Conservation (phyloP, 2,888 invertebrate species). For the Eumerus sabulonum region DNA sequence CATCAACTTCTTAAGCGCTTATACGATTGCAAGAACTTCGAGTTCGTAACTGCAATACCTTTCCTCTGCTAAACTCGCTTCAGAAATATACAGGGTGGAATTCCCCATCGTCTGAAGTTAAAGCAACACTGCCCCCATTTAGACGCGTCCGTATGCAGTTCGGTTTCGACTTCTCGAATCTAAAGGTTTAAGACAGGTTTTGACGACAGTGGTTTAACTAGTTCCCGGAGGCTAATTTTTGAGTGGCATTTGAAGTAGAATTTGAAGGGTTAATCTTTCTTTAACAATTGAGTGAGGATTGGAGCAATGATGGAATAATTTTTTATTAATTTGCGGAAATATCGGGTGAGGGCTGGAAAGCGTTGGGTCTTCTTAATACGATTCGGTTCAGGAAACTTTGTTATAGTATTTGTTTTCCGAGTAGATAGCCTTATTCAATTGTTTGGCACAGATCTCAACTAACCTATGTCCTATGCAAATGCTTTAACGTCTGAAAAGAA, state of each 20-base stretch:
- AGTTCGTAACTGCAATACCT: conserved; percentile 74
- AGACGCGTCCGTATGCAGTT: conserved; percentile 2
- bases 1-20: conserved; percentile 1
- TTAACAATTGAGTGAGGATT: neutral
- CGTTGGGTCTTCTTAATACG: neutral
- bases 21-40: neutral
- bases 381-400: neutral
- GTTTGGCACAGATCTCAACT: no score
- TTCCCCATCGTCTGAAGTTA: conserved; percentile 65
- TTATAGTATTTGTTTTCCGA: no score
- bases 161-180: conserved; percentile 1
- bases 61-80: conserved; percentile 1
- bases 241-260: neutral
- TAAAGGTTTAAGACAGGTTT: conserved; percentile 26
- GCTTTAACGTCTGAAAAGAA: neutral
- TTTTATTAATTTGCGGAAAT: no score
- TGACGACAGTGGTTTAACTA: conserved; percentile 52
- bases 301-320: neutral
- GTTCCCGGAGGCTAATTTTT: conserved; percentile 12
- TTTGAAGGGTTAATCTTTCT: neutral
- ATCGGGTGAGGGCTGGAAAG: no score
- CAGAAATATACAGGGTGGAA: conserved; percentile 71
- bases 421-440: conserved; percentile 70
- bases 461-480: no score
- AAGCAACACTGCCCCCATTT: conserved; percentile 67